Conservation (phyloP, 64 coral and sea anemone species). For the Montipora efflorescens region DNA sequence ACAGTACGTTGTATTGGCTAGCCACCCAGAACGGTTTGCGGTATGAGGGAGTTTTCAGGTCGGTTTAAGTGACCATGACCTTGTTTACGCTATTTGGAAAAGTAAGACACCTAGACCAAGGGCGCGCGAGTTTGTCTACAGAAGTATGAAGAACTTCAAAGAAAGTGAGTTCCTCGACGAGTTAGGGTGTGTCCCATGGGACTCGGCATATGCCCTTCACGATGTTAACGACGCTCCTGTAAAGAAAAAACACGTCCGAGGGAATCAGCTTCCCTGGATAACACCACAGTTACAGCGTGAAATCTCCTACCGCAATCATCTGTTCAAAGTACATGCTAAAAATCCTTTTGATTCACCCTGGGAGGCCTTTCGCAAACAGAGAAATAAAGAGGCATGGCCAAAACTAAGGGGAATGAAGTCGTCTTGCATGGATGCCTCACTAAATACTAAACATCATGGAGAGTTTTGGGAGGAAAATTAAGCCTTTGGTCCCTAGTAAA, state of each 20-base stretch:
- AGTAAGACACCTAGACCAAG: slow-evolving; percentile 36
- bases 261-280: too few relatives aligned
- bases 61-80: slow-evolving; percentile 68
- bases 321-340: too few relatives aligned
- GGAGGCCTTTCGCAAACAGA: slow-evolving; percentile 31
- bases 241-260: not conserved
- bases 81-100: slow-evolving; percentile 50
- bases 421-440: slow-evolving; percentile 7
- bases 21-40: too few relatives aligned
- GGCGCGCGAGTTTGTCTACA: slow-evolving; percentile 4
- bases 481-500: not conserved
- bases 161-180: not conserved
- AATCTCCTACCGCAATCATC: too few relatives aligned
- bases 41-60: slow-evolving; percentile 27
- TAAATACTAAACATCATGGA: slow-evolving; percentile 31
- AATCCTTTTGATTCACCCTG: slow-evolving; percentile 32
- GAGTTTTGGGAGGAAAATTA: slow-evolving; percentile 26
- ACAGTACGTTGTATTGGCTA: too few relatives aligned
- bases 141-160: slow-evolving; percentile 46
- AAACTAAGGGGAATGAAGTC: slow-evolving; percentile 43
- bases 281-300: too few relatives aligned
- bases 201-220: slow-evolving; percentile 39
- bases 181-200: slow-evolving; percentile 19
- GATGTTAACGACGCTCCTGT: not conserved
- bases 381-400: slow-evolving; percentile 29